Base-by-base conservation (phyloP, 2,797 vertebrate species). In the Acrocephalus scirpaceus region DNA sequence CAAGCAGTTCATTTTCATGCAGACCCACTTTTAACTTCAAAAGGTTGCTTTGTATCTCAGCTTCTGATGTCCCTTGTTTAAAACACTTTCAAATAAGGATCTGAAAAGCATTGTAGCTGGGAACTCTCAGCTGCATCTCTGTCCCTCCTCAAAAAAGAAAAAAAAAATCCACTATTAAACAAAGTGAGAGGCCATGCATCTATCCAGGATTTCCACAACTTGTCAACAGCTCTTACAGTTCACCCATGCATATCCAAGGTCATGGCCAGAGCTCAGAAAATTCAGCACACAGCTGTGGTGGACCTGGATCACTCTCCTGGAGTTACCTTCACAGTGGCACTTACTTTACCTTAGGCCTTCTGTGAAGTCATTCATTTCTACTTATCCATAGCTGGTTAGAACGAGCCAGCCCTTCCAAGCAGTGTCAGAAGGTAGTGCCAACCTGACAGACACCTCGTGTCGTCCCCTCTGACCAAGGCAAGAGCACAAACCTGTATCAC, bases 21-120 rank as follows among this genome's bases (percentile, higher is more conserved):
- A 96, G 93, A 88, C 95, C 95, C 96, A 96, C 97, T 97, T 97
- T 96, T 95, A 96, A 96, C 95, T 97, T 97, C 97, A 97, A 97
- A 97, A 97, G 96, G 73, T 96, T 97, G 93, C 95, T 97, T 96
- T 97, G 92, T 96, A 95, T 96, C 89, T 92, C 70, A 73, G 92
- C 87, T 86, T 97, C 95, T 97, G 94, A 93, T 85, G 93, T 95
- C 78, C 82, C 95, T 95, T 88, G 91, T 86, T 97, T 96, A 97
- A 97, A 97, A 97, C 87, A 96, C 95, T 97, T 97, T 95, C 95
- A 97, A 95, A 97, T 54, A 88, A 51, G 71, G 92, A 95, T 93
- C 70, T 88, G 75, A 92, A 92, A 92, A 86, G 64, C 5, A 0
- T 53, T 40, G 72, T 90, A 88, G 82, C 85, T 89, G 88, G 74